Base-by-base conservation (phyloP, 2,113 vertebrate species). In the Theristicus caerulescens region DNA sequence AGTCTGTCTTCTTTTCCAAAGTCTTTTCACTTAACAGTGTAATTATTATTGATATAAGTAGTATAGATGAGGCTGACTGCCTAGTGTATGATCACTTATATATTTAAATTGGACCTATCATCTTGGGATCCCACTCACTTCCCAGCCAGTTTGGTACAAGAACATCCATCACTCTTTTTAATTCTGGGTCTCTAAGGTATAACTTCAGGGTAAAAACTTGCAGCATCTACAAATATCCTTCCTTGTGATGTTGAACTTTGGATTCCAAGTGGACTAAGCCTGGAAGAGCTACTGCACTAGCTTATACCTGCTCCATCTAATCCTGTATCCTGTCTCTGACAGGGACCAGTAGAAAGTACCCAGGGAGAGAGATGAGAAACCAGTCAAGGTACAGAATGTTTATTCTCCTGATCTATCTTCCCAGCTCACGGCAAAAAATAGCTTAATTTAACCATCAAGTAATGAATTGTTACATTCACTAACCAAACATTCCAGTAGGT, bases 11-110 rank as follows among this genome's bases (percentile, higher is more conserved):
- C 78, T 93, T 85, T 93, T 72, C 24, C 58, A 51, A 93, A 79
- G 77, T 44, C 25, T 95, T 79, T 91, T 91, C 46, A 79, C 78
- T 73, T 88, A 79, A 54, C 65, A 61, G 25, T 84, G 44, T 92
- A 92, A 88, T 94, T 96, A 90, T 92, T 94, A 57, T 82, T 91
- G 57, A 66, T 82, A 25, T 52, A 94, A 84, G 77, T 76, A 82
- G 34, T 70, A 32, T 11, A 86, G 76, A 71, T 82, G 81, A 87
- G 62, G 44, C 49, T 88, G 76, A 72, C 54, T 90, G 58, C 46
- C 14, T 84, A 66, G 70, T 89, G 61, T 49, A 57, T 94, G 91
- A 91, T 84, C 83, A 85, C 36, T 84, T 89, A 40, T 40, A 46
- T 94, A 74, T 94, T 95, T 92, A 95, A 92, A 95, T 89, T 69